Base-by-base conservation (phyloP, 2,888 invertebrate genomes). In the Allolobophora icterica region DNA sequence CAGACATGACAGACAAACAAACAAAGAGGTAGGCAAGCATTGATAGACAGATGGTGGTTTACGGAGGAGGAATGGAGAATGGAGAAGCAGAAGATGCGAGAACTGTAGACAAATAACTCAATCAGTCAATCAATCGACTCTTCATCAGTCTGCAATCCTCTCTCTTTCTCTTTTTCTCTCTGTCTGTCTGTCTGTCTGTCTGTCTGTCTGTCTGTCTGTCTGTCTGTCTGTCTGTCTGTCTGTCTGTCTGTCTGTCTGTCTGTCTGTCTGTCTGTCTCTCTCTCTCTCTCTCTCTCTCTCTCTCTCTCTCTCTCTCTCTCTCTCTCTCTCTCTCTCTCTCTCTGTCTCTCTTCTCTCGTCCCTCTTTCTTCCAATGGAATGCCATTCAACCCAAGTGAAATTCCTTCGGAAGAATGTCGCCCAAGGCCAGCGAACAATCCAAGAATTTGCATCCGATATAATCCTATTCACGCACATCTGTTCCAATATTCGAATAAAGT, bases 391-490 rank as follows among this genome's bases (percentile, higher is more conserved):
- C 11, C 71, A n/a, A n/a, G n/a, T n/a, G 71, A 71, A 71, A 71
- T 71, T 71, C 71, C 71, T 30, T 0, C 13, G 71, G n/a, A 71
- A 71, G 71, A 71, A n/a, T 71, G 71, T 71, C 71, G 71, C 71
- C 71, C 71, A n/a, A 71, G 71, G 71, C 71, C n/a, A 71, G 11
- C 71, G 30, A 71, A 71, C 71, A 71, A 71, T 71, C n/a, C 30
- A 71, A 71, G n/a, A 71, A 71, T 71, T 71, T n/a, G 8, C 71
- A n/a, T 71, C 71, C 71, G 71, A 71, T 71, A n/a, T 71, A 71
- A 71, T 71, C 71, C 71, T n/a, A 71, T 71, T 71, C 71, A 71
- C 1, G 71, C 71, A n/a, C 71, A 71, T 71, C 71, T 71, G 71
- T 71, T 71, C 71, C 71, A 71, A 71, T n/a, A 71, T 71, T 8